phyloP scores from a whole-genome alignment of 2,113 vertebrate genomes.

The Cochlearius cochlearius region DNA sequence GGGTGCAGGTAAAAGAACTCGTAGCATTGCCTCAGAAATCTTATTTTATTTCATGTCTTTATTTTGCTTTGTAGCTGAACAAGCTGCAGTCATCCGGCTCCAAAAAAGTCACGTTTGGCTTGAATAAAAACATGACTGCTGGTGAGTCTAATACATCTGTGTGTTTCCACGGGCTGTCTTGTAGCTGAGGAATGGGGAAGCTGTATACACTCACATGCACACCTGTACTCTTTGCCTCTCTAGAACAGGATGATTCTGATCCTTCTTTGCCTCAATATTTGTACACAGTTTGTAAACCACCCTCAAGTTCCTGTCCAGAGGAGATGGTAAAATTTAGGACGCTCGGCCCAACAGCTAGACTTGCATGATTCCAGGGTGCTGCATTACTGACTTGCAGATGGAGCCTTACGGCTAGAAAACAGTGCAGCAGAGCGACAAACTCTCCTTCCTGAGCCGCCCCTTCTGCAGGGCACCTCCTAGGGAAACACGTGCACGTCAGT shows the following conservation, averaged over 20 bases:
- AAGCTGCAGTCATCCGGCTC: slow-evolving; percentile 54
- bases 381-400: background rate
- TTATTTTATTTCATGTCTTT: background rate
- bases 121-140: slow-evolving; percentile 84
- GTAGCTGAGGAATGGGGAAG: background rate
- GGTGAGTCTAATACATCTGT: slow-evolving; percentile 63
- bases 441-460: background rate
- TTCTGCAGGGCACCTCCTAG: background rate
- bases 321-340: background rate
- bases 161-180: background rate
- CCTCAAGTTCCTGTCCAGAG: background rate
- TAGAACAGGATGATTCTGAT: background rate
- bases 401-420: background rate
- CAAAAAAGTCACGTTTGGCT: slow-evolving; percentile 85
- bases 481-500: background rate
- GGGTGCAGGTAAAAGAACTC: background rate
- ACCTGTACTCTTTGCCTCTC: background rate
- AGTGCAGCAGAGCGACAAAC: background rate
- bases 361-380: background rate
- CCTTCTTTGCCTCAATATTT: background rate
- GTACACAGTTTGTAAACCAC: background rate
- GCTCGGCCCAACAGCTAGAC: background rate
- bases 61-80: slow-evolving; percentile 53
- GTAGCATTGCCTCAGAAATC: background rate
- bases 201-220: background rate